Evolutionary conservation across 1,140 invertebrate species (phyloP).

Genomic region (Trichogramma pretiosum): DNA sequence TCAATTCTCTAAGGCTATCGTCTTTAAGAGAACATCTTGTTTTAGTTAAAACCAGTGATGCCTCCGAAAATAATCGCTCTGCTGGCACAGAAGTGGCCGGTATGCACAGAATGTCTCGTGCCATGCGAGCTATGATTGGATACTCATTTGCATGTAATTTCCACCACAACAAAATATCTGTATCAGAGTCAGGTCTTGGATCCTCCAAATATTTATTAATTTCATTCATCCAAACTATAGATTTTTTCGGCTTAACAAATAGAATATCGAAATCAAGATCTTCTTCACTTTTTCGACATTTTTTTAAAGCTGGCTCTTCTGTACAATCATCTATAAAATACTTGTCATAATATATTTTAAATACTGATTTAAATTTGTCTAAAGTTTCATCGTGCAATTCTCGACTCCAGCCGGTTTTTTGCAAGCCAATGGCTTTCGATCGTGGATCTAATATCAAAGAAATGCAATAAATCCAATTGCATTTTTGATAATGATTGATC

Average conservation of each 20-base stretch:
- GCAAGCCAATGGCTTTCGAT: neutral
- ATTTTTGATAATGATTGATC: constrained; percentile 15
- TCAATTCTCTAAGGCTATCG: neutral
- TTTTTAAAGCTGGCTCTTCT: neutral
- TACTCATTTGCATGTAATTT: neutral
- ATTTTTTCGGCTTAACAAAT: neutral
- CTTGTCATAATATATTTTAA: neutral
- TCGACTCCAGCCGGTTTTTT: neutral
- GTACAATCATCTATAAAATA: neutral
- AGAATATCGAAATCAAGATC: neutral
- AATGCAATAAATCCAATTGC: constrained; percentile 18
- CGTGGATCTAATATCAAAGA: neutral
- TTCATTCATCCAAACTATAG: neutral
- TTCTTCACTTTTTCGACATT: neutral
- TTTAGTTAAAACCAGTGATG: neutral
- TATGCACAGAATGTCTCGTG: neutral
- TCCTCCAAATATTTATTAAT: neutral
- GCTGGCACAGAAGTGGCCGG: neutral
- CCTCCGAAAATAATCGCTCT: neutral
- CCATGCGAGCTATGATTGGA: neutral
- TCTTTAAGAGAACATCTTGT: neutral
- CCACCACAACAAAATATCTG: neutral
- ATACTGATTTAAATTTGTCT: neutral
- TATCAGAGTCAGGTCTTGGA: neutral
- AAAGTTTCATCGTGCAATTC: neutral